A percentile compares a stretch with the other conserved stretches of the same genome.
phyloP scores from a whole-genome alignment of 2,888 invertebrate species.

The Meliscaeva auricollis region DNA sequence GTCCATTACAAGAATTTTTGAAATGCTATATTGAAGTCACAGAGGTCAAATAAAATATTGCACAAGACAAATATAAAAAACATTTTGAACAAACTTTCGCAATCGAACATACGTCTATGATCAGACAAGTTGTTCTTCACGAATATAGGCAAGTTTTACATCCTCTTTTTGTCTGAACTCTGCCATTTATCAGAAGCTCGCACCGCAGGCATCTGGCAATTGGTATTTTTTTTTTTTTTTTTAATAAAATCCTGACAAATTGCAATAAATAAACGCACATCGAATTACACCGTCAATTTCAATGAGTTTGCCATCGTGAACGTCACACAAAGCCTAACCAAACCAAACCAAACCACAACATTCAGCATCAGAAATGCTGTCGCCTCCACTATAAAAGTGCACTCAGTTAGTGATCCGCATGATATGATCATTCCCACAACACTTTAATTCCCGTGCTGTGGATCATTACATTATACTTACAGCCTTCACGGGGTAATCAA shows the following conservation, averaged over 20 bases:
- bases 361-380: too few relatives aligned
- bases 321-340: conserved; percentile 17
- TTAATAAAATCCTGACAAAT: conserved; percentile 58
- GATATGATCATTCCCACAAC: conserved; percentile 69
- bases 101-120: conserved; percentile 11
- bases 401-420: too few relatives aligned
- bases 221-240: conserved; percentile 30
- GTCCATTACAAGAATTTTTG: not conserved
- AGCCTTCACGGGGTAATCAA: conserved; percentile 54
- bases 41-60: conserved; percentile 40
- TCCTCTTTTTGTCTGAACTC: conserved; percentile 54
- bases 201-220: conserved; percentile 40
- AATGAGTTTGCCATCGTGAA: not conserved
- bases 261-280: conserved; percentile 49
- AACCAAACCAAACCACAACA: too few relatives aligned
- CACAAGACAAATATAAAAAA: not conserved
- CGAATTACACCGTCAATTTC: not conserved
- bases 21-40: conserved; percentile 19
- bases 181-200: conserved; percentile 56
- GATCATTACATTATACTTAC: too few relatives aligned
- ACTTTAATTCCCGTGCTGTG: conserved; percentile 36
- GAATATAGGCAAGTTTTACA: conserved; percentile 10
- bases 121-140: conserved; percentile 36
- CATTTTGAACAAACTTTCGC: conserved; percentile 35
- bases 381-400: conserved; percentile 6